phyloP scores from a whole-genome alignment of 2,888 invertebrate genomes.

The Scaptomyza flava region DNA sequence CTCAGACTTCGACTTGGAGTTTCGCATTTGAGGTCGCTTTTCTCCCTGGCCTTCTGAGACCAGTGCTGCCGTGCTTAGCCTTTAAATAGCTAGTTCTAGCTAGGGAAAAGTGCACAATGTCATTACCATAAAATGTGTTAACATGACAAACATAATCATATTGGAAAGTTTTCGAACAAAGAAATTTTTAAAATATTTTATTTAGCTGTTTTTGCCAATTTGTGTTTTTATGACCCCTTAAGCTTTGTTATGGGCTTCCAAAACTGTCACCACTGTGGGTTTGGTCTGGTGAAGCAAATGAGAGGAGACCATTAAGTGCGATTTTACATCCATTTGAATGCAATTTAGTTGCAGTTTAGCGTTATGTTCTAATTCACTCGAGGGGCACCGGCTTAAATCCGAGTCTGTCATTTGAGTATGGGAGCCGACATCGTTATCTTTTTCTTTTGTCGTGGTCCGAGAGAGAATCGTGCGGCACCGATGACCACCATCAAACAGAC shows the following conservation, averaged over 20 bases:
- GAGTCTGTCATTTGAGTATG: slow-evolving; percentile 44
- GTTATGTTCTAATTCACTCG: slow-evolving; percentile 72
- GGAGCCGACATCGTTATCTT: slow-evolving; percentile 26
- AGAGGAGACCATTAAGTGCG: slow-evolving; percentile 67
- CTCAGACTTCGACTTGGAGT: slow-evolving; percentile 24
- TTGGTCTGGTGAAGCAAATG: slow-evolving; percentile 58
- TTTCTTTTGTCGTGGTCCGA: slow-evolving; percentile 12
- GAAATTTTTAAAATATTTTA: too few relatives aligned
- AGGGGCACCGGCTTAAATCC: slow-evolving; percentile 23
- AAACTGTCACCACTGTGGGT: slow-evolving; percentile 19
- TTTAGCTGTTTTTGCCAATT: too few relatives aligned
- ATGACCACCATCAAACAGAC: slow-evolving; percentile 48
- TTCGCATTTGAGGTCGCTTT: slow-evolving; percentile 70
- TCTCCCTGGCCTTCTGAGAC: slow-evolving; percentile 36
- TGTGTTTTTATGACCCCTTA: too few relatives aligned
- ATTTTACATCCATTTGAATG: slow-evolving; percentile 76
- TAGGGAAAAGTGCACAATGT: background rate
- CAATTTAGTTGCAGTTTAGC: slow-evolving; percentile 75
- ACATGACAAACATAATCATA: too few relatives aligned
- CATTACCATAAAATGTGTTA: too few relatives aligned
- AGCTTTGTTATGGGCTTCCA: background rate
- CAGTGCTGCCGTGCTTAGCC: slow-evolving; percentile 1
- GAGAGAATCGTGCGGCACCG: slow-evolving; percentile 70
- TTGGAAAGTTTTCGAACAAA: too few relatives aligned
- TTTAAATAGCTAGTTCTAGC: background rate